These are phyloP conservation scores for Calypte anna DNA, from an alignment of 2,113 vertebrate genomes.

Conservation along the genomic window DNA sequence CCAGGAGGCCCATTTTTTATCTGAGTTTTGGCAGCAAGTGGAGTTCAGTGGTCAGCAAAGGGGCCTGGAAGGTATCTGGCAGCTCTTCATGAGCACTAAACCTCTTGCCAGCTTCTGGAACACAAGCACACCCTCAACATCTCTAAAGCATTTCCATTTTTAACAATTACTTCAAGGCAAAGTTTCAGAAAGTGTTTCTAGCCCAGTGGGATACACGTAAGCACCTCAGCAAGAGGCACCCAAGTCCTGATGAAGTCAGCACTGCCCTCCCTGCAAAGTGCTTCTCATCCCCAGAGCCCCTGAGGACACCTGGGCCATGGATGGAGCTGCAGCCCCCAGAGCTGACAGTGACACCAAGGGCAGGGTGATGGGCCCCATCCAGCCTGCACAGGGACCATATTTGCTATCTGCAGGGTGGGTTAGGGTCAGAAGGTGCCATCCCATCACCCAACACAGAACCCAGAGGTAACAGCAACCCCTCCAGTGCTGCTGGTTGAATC, in stretches of 20 bases:
- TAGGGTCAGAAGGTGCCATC: not conserved
- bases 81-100: not conserved
- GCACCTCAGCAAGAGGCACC: not conserved
- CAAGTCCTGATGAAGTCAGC: not conserved
- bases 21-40: not conserved
- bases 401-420: not conserved
- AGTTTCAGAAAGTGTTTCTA: not conserved
- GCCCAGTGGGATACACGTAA: not conserved
- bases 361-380: not conserved
- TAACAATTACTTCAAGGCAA: not conserved
- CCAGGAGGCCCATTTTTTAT: not conserved
- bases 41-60: not conserved
- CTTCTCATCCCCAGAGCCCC: not conserved
- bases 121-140: not conserved
- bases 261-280: not conserved
- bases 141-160: not conserved
- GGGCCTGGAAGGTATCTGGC: not conserved
- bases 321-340: not conserved
- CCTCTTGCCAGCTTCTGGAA: not conserved
- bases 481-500: not conserved
- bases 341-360: not conserved
- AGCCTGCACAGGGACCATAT: not conserved
- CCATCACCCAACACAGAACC: no score
- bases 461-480: not conserved
- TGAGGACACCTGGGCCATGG: fast-evolving